A percentile compares a stretch with the other conserved stretches of the same genome.
Conservation (phyloP, 2,797 vertebrate species). For the Lepilemur ruficaudatus region DNA sequence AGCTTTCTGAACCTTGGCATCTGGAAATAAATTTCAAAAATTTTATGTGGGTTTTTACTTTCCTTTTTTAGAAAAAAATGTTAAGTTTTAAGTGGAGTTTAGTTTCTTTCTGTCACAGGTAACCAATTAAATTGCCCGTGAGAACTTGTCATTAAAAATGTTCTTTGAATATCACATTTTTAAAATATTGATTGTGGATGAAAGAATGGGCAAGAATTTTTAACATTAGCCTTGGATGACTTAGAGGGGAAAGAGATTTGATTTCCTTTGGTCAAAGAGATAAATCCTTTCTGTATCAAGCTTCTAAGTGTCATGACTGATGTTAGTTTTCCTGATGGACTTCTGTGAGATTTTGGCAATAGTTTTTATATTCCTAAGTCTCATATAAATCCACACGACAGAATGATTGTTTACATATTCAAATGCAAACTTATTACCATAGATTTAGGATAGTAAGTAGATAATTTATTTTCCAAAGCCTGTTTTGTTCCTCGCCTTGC, state of each 20-base stretch:
- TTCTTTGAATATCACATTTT: background rate
- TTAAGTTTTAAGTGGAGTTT: slow-evolving; percentile 5
- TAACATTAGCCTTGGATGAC: background rate
- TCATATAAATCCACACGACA: background rate
- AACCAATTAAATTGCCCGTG: background rate
- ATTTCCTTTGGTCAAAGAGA: background rate
- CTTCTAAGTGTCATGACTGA: background rate
- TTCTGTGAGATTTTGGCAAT: background rate
- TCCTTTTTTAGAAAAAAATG: background rate
- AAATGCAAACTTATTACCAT: background rate
- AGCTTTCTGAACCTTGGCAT: background rate
- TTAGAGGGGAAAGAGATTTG: background rate
- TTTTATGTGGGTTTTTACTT: background rate
- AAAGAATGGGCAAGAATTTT: background rate
- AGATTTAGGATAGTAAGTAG: background rate
- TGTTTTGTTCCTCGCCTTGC: background rate
- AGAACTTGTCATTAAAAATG: background rate
- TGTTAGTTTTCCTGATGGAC: background rate
- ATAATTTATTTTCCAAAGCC: background rate
- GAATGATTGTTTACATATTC: background rate
- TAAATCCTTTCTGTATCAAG: background rate
- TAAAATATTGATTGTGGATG: background rate
- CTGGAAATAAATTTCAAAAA: background rate
- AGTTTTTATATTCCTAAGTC: background rate
- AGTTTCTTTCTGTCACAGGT: background rate